A percentile compares a stretch with the other conserved stretches of the same genome.
Evolutionary conservation across 2,113 vertebrate species (phyloP).

Genomic region (Thunnus thynnus): DNA sequence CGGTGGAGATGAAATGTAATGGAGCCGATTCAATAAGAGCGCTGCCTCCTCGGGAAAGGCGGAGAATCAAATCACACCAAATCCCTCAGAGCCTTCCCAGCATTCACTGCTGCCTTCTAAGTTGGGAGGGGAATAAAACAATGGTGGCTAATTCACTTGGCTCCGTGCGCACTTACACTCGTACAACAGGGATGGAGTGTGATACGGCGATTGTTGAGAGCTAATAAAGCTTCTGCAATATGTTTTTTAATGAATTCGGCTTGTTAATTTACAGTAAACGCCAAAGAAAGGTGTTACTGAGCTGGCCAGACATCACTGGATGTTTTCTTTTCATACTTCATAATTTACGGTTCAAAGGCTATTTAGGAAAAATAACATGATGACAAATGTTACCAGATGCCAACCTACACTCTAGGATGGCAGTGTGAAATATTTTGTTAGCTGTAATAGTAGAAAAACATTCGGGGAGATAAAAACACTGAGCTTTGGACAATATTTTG

Average conservation of each 20-base stretch:
- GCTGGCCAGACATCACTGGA: background rate
- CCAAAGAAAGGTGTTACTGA: constrained; percentile 4
- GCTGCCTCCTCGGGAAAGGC: constrained; percentile 56
- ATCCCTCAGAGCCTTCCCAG: constrained; percentile 73
- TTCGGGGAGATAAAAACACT: background rate
- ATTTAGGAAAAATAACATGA: constrained; percentile 14
- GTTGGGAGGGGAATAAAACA: constrained; percentile 58
- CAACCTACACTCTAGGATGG: background rate
- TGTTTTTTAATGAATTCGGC: constrained; percentile 31
- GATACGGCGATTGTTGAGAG: constrained; percentile 31
- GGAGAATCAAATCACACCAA: constrained; percentile 72
- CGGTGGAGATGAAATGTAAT: constrained; percentile 77
- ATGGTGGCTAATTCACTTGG: constrained; percentile 66
- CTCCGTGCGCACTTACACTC: background rate
- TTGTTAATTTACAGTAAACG: constrained; percentile 22
- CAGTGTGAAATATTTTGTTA: background rate
- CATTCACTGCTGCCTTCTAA: constrained; percentile 58
- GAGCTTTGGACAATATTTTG: constrained; percentile 46
- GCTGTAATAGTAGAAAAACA: constrained; percentile 48
- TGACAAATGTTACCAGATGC: constrained; percentile 42
- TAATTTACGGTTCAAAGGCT: background rate
- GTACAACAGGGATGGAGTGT: constrained; percentile 26
- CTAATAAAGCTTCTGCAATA: constrained; percentile 34
- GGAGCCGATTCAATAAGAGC: constrained; percentile 80
- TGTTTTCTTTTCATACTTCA: background rate